Conservation (phyloP, 2,113 vertebrate species). For the Peromyscus leucopus region DNA sequence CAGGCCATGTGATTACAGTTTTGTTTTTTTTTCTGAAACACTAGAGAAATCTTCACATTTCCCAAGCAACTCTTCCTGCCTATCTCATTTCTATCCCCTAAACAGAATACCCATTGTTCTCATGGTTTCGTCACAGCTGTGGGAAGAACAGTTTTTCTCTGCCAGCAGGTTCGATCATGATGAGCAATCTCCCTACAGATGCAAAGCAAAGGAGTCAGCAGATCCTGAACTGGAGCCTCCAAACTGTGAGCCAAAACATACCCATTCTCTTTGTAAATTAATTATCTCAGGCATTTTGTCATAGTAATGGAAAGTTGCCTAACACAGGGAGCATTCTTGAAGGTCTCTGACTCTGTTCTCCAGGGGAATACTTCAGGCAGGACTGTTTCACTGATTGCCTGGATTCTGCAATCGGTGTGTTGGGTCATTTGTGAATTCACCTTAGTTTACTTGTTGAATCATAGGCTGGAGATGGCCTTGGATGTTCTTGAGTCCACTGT, state of each 20-base stretch:
- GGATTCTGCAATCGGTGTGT: no score
- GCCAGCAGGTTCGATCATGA: not conserved
- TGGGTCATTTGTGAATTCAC: not conserved
- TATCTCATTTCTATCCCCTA: not conserved
- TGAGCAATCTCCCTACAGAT: no score
- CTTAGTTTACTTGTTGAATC: not conserved
- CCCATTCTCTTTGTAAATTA: not conserved
- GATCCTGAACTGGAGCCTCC: not conserved
- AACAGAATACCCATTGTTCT: not conserved
- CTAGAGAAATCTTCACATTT: not conserved
- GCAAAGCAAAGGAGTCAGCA: not conserved
- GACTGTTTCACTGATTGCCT: not conserved
- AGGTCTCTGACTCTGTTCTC: not conserved
- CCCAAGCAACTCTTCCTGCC: not conserved
- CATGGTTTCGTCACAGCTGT: not conserved
- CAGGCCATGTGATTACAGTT: not conserved
- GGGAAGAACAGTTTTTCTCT: not conserved
- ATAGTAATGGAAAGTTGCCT: not conserved
- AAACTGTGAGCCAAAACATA: not conserved
- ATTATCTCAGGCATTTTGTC: not conserved
- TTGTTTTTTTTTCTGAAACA: slow-evolving; percentile 33
- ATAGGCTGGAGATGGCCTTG: not conserved
- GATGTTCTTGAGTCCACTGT: not conserved
- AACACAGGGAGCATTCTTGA: not conserved
- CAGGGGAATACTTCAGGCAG: not conserved